Base-by-base conservation (phyloP, 2,797 vertebrate genomes). In the Zenarchopterus dispar region DNA sequence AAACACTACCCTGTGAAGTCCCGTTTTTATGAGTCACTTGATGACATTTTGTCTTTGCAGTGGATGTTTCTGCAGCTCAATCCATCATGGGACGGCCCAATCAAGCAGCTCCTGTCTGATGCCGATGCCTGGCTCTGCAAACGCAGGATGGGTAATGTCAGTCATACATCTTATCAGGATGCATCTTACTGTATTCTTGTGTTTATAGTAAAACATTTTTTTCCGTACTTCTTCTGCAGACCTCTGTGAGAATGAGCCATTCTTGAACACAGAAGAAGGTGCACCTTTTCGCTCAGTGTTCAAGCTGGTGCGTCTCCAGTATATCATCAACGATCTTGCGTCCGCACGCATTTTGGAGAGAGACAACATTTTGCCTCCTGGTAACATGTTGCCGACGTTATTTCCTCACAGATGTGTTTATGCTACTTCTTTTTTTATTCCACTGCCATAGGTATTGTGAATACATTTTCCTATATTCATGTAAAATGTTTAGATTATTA, bases 11-110 rank as follows among this genome's bases (percentile, higher is more conserved):
- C 3, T 13, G 36, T 39, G 36, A 39, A 13, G 9, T 36, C 36
- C 36, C 13, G 36, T 39, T 39, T 16, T 45, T 1, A 17, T 17
- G 4, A 39, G 22, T 26, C 0, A 1, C 50, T 2, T 43, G 7
- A 1, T 26, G 0, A 5, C 47, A 4, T 58, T 0, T 62, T 81
- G 65, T 78, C 15, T 59, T 24, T 79, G 17, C 71, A 99, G 98
- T 99, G 98, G 98, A 96, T 98, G 96, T 99, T 99, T 71, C 93
- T 99, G 70, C 96, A 99, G 89, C 91, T 99, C 17, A 95, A 97
- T 82, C 94, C 93, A 56, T 95, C 92, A 1, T 99, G 98, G 98
- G 97, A 95, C 7, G 96, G 96, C 5, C 94, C 96, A 5, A 92
- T 97, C 84, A 98, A 98, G 82, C 96, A 99, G 75, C 94, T 99